A percentile compares a stretch with the other conserved stretches of the same genome.
These are phyloP conservation scores for Rhizoglyphus robini DNA, from an alignment of 1,140 invertebrate genomes.

Conservation along the genomic window DNA sequence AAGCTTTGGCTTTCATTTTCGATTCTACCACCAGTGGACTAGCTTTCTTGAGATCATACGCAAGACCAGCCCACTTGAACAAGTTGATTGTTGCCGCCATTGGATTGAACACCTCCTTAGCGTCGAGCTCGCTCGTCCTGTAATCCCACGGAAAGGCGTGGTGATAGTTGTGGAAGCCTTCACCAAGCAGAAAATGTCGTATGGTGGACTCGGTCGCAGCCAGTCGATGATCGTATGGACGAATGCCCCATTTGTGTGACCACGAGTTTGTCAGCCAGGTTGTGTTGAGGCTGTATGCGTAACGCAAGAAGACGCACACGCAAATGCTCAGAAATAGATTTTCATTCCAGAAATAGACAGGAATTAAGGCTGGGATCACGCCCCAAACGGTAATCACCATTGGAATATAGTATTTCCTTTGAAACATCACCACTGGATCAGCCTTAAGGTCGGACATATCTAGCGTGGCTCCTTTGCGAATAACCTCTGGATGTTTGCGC, in stretches of 20 bases:
- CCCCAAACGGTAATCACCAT: not conserved
- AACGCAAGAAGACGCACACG: not conserved
- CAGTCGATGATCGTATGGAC: conserved; percentile 36
- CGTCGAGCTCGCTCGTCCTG: conserved; percentile 61
- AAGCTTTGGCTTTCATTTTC: too few species aligned
- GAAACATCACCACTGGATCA: too few species aligned
- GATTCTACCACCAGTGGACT: not conserved
- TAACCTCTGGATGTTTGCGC: too few species aligned
- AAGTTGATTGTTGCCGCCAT: conserved; percentile 41
- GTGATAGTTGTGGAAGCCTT: conserved; percentile 44
- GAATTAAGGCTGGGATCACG: not conserved
- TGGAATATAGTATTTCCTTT: not conserved
- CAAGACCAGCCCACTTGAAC: conserved; percentile 37
- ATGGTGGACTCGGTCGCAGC: conserved; percentile 38
- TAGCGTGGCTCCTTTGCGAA: too few species aligned
- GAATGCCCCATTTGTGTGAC: not conserved
- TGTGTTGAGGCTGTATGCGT: conserved; percentile 14
- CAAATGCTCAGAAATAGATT: not conserved
- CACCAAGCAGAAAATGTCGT: conserved; percentile 39
- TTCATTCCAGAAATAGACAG: not conserved
- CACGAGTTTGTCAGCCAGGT: conserved; percentile 27
- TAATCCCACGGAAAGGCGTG: conserved; percentile 52
- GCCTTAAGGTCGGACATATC: too few species aligned
- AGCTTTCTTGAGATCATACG: conserved; percentile 32
- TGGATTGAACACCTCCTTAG: conserved; percentile 49